Base-by-base conservation (phyloP, 2,888 invertebrate species). In the Clostera curtula region DNA sequence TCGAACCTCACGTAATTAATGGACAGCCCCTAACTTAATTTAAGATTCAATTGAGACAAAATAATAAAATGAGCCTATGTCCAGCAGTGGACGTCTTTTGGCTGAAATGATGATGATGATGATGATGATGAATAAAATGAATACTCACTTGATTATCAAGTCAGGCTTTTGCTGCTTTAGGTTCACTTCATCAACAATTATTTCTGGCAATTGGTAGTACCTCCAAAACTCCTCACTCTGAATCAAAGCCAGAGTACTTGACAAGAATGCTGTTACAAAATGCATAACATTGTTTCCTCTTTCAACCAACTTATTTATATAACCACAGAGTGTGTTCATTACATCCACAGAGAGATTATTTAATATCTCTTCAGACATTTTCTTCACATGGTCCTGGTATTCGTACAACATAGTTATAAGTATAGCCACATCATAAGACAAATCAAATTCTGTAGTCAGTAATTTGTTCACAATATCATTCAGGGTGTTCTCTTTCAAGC, bases 381-480 rank as follows among this genome's bases (percentile, higher is more conserved):
- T 57, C 0, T 56, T 76, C 2, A 85, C 53, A 18, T 84, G 77
- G 7, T 64, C 56, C 29, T 93, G 92, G 7, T 86, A 86, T 39
- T 90, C 89, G 53, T 89, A 92, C 24, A 94, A 76, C 42, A 91
- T 80, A n/a, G 90, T 74, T 12, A 95, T 67, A 7, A 93, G 69
- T 18, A 91, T 64, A 5, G 89, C 69, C 0, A 89, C 86, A 55
- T 93, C 92, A 36, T 80, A 76, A 1, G 72, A 61, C 25, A 83
- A 33, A 28, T 73, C 67, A 62, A 71, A 67, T 33, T 71, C 72
- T 0, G 73, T 66, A 5, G 66, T 68, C 3, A 80, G 39, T 0
- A 85, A 40, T 39, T 65, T 74, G 2, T 70, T 70, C 7, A 87
- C 75, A 23, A 95, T 76, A 33, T 88, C 89, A 16, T 86, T 74